These are phyloP conservation scores for Cremastinae sp. DNA, from an alignment of 2,888 invertebrate genomes.

Conservation along the genomic window DNA sequence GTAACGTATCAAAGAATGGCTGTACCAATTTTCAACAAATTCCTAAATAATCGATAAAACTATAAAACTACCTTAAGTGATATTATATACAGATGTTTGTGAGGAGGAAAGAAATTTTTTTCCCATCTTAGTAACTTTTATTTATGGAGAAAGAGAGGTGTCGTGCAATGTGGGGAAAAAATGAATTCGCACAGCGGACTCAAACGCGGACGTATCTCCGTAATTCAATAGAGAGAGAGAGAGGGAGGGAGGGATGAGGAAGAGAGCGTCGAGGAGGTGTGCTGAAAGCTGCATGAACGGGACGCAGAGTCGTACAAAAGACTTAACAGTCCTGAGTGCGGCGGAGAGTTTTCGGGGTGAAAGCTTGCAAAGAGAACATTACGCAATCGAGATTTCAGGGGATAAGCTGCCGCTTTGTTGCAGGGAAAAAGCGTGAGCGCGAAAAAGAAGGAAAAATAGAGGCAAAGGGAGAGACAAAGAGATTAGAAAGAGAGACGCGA, in stretches of 20 bases:
- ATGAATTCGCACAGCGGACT: too few relatives aligned
- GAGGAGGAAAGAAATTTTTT: too few relatives aligned
- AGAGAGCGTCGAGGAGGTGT: conserved; percentile 1
- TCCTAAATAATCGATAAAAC: too few relatives aligned
- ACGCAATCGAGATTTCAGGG: conserved; percentile 9
- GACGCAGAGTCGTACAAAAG: conserved; percentile 8
- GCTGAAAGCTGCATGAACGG: neutral
- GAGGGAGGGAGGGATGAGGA: too few relatives aligned
- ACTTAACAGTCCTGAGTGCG: neutral
- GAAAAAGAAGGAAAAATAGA: too few relatives aligned
- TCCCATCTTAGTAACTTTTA: too few relatives aligned
- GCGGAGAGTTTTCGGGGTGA: neutral
- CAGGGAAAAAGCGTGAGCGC: neutral
- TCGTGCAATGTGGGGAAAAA: neutral
- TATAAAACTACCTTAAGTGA: too few relatives aligned
- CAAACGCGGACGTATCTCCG: neutral
- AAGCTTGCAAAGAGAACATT: conserved; percentile 3
- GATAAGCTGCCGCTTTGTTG: neutral
- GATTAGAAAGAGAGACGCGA: too few relatives aligned
- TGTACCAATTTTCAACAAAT: too few relatives aligned
- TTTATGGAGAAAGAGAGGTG: neutral
- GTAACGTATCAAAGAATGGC: too few relatives aligned
- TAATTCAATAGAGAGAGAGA: conserved; percentile 9
- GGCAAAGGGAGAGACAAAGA: too few relatives aligned
- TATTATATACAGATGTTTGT: too few relatives aligned